Conservation (phyloP, 2,797 vertebrate species). For the Tokudaia muenninki region DNA sequence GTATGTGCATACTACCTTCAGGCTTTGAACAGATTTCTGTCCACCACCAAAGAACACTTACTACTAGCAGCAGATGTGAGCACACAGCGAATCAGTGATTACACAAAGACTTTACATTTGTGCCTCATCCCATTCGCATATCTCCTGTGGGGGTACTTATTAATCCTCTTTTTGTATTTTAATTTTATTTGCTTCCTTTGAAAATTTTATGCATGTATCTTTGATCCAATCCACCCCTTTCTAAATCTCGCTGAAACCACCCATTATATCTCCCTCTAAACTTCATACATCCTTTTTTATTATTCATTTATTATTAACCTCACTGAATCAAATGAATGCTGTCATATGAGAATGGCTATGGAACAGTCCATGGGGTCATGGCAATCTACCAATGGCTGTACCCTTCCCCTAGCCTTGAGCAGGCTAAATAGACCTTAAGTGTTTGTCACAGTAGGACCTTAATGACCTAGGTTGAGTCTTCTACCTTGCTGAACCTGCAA, state of each 20-base stretch:
- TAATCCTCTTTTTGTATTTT: background rate
- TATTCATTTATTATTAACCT: background rate
- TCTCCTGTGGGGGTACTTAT: too few species aligned
- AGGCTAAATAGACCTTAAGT: too few species aligned
- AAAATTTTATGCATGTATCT: background rate
- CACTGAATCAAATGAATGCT: background rate
- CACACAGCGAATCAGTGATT: background rate
- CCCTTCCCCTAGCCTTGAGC: too few species aligned
- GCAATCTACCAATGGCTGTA: background rate
- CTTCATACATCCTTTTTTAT: background rate
- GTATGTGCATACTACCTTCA: background rate
- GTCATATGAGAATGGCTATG: background rate
- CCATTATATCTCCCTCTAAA: background rate
- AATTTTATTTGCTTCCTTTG: background rate
- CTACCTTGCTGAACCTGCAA: too few species aligned
- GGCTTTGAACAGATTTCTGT: background rate
- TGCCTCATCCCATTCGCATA: background rate
- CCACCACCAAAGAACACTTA: background rate
- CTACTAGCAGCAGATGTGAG: rapidly evolving
- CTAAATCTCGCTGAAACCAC: background rate
- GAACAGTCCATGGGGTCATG: background rate
- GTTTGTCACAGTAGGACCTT: too few species aligned
- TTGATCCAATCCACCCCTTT: background rate
- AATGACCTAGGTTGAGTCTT: too few species aligned
- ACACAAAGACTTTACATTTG: background rate